Evolutionary conservation across 1,140 invertebrate genomes (phyloP), one percentile per base, ranked within the genome.

Genomic region (Chironomus tepperi): DNA sequence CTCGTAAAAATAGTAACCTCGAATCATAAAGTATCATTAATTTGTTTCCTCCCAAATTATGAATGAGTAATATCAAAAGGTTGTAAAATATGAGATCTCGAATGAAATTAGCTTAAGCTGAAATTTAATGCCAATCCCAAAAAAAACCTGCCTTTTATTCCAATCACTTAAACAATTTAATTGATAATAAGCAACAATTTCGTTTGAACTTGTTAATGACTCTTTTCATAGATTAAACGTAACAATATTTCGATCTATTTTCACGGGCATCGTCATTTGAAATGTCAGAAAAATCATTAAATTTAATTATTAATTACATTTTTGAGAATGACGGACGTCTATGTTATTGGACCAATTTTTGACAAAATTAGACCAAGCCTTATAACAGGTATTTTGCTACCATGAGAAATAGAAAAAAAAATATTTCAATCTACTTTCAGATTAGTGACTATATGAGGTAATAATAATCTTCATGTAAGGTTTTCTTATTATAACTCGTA

Each of bases 301-400:
- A 18, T 67, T 67, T 67, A 67, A 67, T 67, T 67, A 67, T 67
- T 16, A 67, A 67, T 67, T 67, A 67, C 18, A 19, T 12, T n/a
- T 57, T n/a, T n/a, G 47, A 10, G 7, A 57, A 10, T 57, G 47
- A 57, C 10, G n/a, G 9, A 57, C 47, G 8, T n/a, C 10, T 57
- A 57, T 10, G 9, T 67, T 7, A 18, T 67, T 67, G 12, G 64
- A 16, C 1, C 64, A 16, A 16, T 67, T 67, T 18, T 67, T 16
- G 64, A 67, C n/a, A 67, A 67, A 18, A 19, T 67, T 8, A 18
- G 16, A 67, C 64, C 64, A 67, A 67, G 64, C 64, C 64, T 19
- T 19, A 67, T 16, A 67, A 67, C 64, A 67, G 64, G 64, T 67
- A 67, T 67, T 67, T 67, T 67, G 43, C 24, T 34, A 34, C 24